These are phyloP conservation scores for Alosa alosa DNA, from an alignment of 2,113 vertebrate genomes.

Conservation along the genomic window DNA sequence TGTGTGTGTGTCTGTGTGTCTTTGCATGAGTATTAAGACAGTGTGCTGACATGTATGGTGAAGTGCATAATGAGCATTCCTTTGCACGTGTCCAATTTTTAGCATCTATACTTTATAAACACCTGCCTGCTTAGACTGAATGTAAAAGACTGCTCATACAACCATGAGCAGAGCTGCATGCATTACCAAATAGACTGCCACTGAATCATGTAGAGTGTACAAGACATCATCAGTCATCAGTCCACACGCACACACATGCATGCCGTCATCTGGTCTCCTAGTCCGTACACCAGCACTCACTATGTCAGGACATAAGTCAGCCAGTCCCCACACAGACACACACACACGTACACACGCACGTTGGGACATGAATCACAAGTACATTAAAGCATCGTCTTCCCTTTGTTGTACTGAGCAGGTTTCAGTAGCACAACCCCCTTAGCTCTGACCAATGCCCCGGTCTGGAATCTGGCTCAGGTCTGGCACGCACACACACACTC, in stretches of 20 bases:
- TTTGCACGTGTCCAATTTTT: not conserved
- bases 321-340: not conserved
- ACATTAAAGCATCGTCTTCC: too few relatives aligned
- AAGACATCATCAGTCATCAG: not conserved
- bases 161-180: not conserved
- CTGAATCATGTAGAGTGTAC: not conserved
- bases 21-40: not conserved
- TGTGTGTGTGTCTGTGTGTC: not conserved
- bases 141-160: not conserved
- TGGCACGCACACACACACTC: too few relatives aligned
- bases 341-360: not conserved
- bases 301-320: not conserved
- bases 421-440: not conserved
- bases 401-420: not conserved
- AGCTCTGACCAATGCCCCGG: too few relatives aligned
- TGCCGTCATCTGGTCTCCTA: too few relatives aligned
- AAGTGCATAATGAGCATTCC: not conserved
- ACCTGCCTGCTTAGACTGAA: not conserved
- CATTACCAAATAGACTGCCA: not conserved
- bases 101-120: not conserved
- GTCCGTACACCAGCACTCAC: too few relatives aligned
- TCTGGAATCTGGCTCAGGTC: not conserved
- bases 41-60: not conserved
- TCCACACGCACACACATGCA: not conserved
- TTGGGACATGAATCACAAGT: too few relatives aligned